Evolutionary conservation across 2,888 invertebrate species (phyloP).

Genomic region (Drosophila basisetae): DNA sequence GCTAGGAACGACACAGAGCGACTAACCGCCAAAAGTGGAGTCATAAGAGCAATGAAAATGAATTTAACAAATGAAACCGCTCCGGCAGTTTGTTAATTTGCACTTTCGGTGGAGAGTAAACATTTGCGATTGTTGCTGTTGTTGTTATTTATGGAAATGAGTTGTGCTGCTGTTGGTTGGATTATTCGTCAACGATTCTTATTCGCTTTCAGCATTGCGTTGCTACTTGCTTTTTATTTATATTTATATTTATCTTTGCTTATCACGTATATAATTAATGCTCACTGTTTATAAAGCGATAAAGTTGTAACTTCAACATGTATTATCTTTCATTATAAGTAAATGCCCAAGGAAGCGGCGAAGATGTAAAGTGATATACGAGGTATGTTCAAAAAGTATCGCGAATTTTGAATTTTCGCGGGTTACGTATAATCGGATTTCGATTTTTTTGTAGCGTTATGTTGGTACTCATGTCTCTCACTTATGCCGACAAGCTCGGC

Average conservation of each 20-base stretch:
- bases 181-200: conserved; percentile 17
- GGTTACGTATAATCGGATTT: too few species aligned
- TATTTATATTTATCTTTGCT: conserved; percentile 51
- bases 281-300: conserved; percentile 43
- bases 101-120: conserved; percentile 54
- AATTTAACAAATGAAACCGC: conserved; percentile 19
- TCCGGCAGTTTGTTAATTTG: conserved; percentile 54
- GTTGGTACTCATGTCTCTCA: too few species aligned
- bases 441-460: too few species aligned
- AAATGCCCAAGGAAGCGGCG: neutral
- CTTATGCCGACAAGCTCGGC: too few species aligned
- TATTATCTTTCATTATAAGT: conserved; percentile 44
- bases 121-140: conserved; percentile 10
- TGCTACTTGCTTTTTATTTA: conserved; percentile 29
- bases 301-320: conserved; percentile 51
- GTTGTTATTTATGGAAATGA: conserved; percentile 31
- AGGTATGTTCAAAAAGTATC: too few species aligned
- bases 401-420: too few species aligned
- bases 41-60: conserved; percentile 5
- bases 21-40: conserved; percentile 40
- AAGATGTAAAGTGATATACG: neutral
- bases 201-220: conserved; percentile 9
- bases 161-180: conserved; percentile 9
- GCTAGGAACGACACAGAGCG: conserved; percentile 35
- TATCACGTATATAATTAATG: conserved; percentile 35